A percentile compares a stretch with the other conserved stretches of the same genome.
phyloP scores from a whole-genome alignment of 2,888 invertebrate species.

The Cerceris rybyensis region DNA sequence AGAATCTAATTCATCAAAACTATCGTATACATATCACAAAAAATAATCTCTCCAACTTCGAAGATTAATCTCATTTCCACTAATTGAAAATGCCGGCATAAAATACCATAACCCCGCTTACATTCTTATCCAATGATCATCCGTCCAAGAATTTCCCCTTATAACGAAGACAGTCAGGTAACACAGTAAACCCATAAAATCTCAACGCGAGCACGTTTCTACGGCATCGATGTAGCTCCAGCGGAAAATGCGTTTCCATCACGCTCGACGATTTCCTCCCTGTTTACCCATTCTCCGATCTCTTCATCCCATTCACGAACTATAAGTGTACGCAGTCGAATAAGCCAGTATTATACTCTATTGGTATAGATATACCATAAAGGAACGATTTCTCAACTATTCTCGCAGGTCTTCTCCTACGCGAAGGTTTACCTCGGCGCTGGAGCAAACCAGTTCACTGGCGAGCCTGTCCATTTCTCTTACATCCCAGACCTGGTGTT shows the following conservation, averaged over 20 bases:
- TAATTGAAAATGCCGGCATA: no score
- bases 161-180: no score
- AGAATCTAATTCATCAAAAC: no score
- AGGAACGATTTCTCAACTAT: neutral
- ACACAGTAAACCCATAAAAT: neutral
- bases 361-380: conserved; percentile 10
- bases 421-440: conserved; percentile 90
- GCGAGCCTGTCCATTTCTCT: conserved; percentile 88
- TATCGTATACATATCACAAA: no score
- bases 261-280: conserved; percentile 26
- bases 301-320: conserved; percentile 24
- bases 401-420: conserved; percentile 88
- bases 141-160: no score
- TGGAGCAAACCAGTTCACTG: conserved; percentile 88
- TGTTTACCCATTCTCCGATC: conserved; percentile 35
- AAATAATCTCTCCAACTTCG: no score
- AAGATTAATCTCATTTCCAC: no score
- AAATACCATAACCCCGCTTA: no score
- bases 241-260: conserved; percentile 28
- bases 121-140: no score
- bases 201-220: neutral
- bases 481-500: conserved; percentile 89
- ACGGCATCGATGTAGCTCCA: neutral
- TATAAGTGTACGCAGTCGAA: neutral
- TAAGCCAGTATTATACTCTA: neutral